These are phyloP conservation scores for Meloidogyne hapla DNA, from an alignment of 1,140 invertebrate species.

Conservation along the genomic window DNA sequence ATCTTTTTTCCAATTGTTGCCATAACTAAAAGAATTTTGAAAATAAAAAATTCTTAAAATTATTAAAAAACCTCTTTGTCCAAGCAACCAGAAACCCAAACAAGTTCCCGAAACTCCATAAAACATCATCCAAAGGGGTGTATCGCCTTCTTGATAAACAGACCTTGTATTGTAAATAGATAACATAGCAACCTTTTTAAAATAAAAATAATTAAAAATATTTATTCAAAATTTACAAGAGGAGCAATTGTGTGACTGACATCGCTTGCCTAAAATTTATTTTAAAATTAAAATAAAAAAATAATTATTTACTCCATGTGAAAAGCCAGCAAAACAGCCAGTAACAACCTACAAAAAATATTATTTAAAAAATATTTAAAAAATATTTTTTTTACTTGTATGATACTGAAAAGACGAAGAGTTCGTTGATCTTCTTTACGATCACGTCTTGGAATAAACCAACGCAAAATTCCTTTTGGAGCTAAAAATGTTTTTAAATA, in stretches of 20 bases:
- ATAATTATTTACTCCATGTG: conserved; percentile 43
- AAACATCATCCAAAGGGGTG: conserved; percentile 43
- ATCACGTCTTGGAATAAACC: conserved; percentile 35
- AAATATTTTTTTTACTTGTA: conserved; percentile 35
- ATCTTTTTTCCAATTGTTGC: conserved; percentile 66
- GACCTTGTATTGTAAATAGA: conserved; percentile 70
- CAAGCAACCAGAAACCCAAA: conserved; percentile 56
- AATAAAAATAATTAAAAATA: background rate
- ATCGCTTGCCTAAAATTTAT: conserved; percentile 33
- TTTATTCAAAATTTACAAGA: conserved; percentile 66
- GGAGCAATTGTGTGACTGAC: conserved; percentile 91
- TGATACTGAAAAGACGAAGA: conserved; percentile 36
- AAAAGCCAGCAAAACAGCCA: conserved; percentile 50
- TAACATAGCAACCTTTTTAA: conserved; percentile 77
- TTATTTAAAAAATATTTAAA: background rate
- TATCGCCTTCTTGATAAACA: conserved; percentile 66
- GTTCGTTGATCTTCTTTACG: conserved; percentile 34
- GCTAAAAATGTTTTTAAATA: conserved; percentile 22
- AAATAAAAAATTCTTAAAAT: conserved; percentile 90
- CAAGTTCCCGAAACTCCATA: conserved; percentile 51
- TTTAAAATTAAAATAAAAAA: conserved; percentile 1
- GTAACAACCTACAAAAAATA: conserved; percentile 30
- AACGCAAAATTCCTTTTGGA: conserved; percentile 35
- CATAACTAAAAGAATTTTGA: conserved; percentile 81
- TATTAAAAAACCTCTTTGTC: conserved; percentile 70